Conservation (phyloP, 2,113 vertebrate genomes). For the Puma concolor region DNA sequence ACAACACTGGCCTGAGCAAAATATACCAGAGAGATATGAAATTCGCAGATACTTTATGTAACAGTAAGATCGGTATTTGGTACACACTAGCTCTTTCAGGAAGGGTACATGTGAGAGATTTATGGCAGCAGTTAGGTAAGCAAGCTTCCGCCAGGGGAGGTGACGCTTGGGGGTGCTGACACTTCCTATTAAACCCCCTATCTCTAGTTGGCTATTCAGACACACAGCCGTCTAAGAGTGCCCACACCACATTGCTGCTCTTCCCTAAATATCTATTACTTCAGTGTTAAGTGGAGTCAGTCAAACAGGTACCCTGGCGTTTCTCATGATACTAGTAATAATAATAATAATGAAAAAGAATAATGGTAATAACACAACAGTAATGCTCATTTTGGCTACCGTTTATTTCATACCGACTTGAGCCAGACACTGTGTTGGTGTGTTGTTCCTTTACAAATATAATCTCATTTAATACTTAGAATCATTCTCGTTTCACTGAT, state of each 20-base stretch:
- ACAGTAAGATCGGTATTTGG: not conserved
- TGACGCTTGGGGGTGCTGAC: not conserved
- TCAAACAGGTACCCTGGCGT: not conserved
- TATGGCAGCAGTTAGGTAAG: not conserved
- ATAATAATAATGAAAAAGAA: not conserved
- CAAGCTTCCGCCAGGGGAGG: not conserved
- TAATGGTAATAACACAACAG: not conserved
- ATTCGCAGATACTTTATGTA: not conserved
- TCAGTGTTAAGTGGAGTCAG: not conserved
- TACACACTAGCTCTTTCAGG: not conserved
- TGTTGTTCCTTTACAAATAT: constrained; percentile 21
- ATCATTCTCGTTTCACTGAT: not conserved
- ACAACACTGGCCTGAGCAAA: not conserved
- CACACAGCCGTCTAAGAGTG: not conserved
- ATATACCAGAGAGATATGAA: not conserved
- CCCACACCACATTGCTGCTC: not conserved
- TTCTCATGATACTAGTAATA: not conserved
- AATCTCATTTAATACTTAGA: not conserved
- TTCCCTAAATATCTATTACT: not conserved
- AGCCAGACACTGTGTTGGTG: not conserved
- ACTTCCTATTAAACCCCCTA: not conserved
- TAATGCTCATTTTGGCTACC: not conserved
- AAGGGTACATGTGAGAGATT: not conserved
- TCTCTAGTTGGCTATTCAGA: not conserved
- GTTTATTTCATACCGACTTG: not conserved